Evolutionary conservation across 2,888 invertebrate genomes (phyloP), one percentile per base, ranked within the genome.

Genomic region (Hesperia comma): DNA sequence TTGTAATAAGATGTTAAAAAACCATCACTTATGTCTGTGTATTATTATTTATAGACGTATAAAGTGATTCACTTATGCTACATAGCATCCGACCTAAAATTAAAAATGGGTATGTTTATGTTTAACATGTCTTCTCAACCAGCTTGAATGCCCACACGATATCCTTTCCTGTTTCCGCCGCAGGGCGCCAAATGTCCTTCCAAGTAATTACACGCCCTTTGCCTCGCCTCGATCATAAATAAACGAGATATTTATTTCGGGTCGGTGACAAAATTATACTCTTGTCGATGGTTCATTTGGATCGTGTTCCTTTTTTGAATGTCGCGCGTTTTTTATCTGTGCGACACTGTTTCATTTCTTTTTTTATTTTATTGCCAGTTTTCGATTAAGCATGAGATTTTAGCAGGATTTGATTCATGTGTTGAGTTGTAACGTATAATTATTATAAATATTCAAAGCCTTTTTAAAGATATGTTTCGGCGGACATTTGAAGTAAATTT

Each of bases 171-270:
- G 64, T 64, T 64, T 64, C 46, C 61, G 67, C 71, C 68, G 68
- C 71, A 70, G 69, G 68, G 71, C 64, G 63, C 70, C 68, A 68
- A 64, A 68, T 72, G 67, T 71, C 70, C 74, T 73, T 83, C 81
- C 83, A 77, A 75, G 82, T 88, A 89, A 89, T 89, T 88, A 88
- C 87, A 68, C 77, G 74, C 76, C 78, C 80, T 81, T 79, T 80
- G 82, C 82, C 80, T 81, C 75, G 75, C 75, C 74, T 73, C 73
- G 70, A 70, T 75, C 73, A 85, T 86, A 84, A 85, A 87, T 84
- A 83, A 71, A 67, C 69, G 72, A 68, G 58, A 78, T 80, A 80
- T 82, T 83, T 81, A 82, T 80, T 80, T 63, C 46, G 53, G 58
- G 54, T 43, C 63, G 69, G 62, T 67, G 71, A 71, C 72, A 71